Conservation (phyloP, 2,797 vertebrate species). For the Morus bassanus region DNA sequence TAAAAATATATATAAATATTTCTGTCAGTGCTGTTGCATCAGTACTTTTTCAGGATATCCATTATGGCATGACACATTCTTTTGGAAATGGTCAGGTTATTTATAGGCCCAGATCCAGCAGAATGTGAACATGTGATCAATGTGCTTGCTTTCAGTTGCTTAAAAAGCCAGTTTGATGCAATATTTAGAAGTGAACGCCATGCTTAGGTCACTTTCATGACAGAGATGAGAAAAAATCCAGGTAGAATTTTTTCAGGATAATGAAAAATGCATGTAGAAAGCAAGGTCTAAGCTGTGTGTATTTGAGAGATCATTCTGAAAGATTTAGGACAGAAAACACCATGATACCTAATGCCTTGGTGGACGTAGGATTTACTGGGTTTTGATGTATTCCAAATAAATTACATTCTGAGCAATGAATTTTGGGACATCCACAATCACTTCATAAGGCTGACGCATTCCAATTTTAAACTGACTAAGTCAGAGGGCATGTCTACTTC, state of each 20-base stretch:
- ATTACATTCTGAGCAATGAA: not conserved
- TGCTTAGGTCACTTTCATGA: not conserved
- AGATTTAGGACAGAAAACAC: not conserved
- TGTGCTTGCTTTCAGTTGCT: constrained; percentile 2
- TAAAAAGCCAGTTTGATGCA: not conserved
- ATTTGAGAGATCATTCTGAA: not conserved
- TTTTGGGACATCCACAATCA: not conserved
- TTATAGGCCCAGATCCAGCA: not conserved
- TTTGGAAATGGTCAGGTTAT: not conserved
- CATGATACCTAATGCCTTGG: not conserved
- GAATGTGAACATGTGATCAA: not conserved
- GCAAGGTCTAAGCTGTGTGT: not conserved
- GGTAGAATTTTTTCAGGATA: not conserved
- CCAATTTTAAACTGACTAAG: not conserved
- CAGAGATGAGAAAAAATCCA: not conserved
- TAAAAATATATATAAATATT: not conserved
- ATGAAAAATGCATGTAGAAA: not conserved
- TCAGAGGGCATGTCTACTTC: not conserved
- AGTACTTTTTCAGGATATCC: not conserved
- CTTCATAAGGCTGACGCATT: not conserved
- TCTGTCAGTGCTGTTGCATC: not conserved
- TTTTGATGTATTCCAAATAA: constrained; percentile 8
- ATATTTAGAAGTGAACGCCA: not conserved
- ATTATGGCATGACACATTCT: not conserved
- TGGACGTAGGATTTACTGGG: not conserved